These are phyloP conservation scores for Saturnia japonica DNA, from an alignment of 2,888 invertebrate species.

Conservation along the genomic window DNA sequence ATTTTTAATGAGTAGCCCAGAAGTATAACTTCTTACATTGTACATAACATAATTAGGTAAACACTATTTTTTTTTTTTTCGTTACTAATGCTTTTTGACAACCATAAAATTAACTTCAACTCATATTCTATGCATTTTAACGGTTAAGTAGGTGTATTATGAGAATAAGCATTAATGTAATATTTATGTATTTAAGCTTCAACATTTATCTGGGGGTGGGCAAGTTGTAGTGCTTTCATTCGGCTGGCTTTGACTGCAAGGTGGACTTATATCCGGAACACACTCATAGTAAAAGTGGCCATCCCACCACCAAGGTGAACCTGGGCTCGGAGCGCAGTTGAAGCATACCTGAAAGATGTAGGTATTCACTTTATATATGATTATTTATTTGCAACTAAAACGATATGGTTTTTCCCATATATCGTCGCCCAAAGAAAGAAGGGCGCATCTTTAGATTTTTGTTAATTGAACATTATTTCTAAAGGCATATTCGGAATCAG, in stretches of 20 bases:
- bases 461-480: too few species aligned
- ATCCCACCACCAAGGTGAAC: constrained; percentile 69
- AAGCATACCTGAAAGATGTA: constrained; percentile 50
- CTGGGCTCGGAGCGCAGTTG: constrained; percentile 57
- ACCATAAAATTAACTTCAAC: neutral
- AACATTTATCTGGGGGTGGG: neutral
- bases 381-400: neutral
- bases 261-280: constrained; percentile 25
- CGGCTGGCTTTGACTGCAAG: neutral
- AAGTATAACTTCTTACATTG: too few species aligned
- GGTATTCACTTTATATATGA: neutral
- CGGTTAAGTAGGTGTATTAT: neutral
- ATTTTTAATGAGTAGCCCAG: too few species aligned
- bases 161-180: neutral
- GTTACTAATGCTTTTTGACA: too few species aligned
- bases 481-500: too few species aligned
- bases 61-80: too few species aligned
- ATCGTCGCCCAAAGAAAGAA: too few species aligned
- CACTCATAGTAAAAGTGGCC: constrained; percentile 63
- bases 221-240: neutral
- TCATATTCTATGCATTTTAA: neutral
- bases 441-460: too few species aligned
- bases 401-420: too few species aligned
- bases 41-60: too few species aligned
- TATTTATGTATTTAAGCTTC: neutral